Conservation (phyloP, 2,888 invertebrate genomes). For the Plebejus anna region DNA sequence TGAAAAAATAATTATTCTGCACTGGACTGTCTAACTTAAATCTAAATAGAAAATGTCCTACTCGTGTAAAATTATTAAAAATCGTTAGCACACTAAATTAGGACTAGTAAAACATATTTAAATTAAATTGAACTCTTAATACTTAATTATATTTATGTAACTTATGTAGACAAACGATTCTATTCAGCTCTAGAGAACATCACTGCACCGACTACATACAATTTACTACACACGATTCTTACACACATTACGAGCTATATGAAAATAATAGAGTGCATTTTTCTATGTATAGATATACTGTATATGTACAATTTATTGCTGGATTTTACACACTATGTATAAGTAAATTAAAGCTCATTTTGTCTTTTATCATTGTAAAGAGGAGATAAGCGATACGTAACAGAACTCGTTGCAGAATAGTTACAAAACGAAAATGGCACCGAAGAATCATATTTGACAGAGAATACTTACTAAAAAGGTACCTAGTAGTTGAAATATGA, state of each 20-base stretch:
- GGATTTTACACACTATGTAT: slow-evolving; percentile 26
- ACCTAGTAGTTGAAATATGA: not conserved
- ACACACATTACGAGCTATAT: slow-evolving; percentile 19
- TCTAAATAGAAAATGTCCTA: not conserved
- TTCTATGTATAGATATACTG: slow-evolving; percentile 14
- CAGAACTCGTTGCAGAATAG: not conserved
- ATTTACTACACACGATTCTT: slow-evolving; percentile 11
- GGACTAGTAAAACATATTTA: not conserved
- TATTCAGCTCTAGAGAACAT: slow-evolving; percentile 10
- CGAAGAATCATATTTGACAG: not conserved
- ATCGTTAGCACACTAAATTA: not conserved
- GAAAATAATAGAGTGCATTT: slow-evolving; percentile 25
- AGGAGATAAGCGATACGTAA: not conserved
- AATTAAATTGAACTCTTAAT: not conserved
- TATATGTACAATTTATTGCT: slow-evolving; percentile 29
- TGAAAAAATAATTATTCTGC: not conserved
- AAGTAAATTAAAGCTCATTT: slow-evolving; percentile 32
- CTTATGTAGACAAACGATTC: not conserved
- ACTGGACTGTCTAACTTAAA: not conserved
- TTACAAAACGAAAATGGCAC: slow-evolving; percentile 1
- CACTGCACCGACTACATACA: slow-evolving; percentile 13
- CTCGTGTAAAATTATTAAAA: slow-evolving; percentile 6
- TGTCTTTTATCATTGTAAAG: slow-evolving; percentile 21
- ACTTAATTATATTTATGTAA: not conserved
- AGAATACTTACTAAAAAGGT: not conserved